Percentiles rank a stretch among this genome's conserved stretches.
Conservation (phyloP, 2,888 invertebrate genomes). For the Megalurothrips usitatus region DNA sequence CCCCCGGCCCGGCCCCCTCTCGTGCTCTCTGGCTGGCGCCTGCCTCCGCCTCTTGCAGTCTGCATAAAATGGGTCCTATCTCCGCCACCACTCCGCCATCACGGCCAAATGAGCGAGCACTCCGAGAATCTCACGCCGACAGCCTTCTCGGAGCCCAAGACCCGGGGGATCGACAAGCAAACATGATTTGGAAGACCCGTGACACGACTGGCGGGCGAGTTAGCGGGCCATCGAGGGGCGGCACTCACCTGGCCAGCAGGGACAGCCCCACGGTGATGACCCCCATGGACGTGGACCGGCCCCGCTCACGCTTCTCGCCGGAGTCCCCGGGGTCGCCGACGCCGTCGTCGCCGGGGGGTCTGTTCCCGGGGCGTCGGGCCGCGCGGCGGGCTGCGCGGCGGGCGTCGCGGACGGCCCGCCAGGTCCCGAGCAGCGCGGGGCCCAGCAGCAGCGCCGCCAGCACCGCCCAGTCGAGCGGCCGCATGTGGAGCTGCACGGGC, state of each 20-base stretch:
- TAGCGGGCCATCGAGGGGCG: background rate
- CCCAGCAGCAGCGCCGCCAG: background rate
- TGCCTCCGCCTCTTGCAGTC: too few species aligned
- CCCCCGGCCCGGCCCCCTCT: background rate
- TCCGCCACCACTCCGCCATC: too few species aligned
- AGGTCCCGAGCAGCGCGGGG: background rate
- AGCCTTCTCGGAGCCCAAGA: background rate
- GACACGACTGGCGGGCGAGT: background rate
- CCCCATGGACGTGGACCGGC: background rate
- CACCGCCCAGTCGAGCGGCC: background rate
- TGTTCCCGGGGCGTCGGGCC: background rate
- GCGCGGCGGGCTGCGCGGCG: background rate
- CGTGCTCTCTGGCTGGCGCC: too few species aligned
- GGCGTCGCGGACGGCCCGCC: background rate
- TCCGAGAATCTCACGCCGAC: background rate
- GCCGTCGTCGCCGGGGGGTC: background rate
- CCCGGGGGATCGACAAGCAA: background rate
- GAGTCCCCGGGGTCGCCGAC: background rate
- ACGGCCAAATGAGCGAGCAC: too few species aligned
- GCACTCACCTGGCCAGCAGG: conserved; percentile 5
- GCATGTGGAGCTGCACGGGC: background rate
- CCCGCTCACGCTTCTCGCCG: background rate
- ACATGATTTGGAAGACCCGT: background rate
- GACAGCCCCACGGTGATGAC: conserved; percentile 14
- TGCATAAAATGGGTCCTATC: too few species aligned